Base-by-base conservation (phyloP, 35 echinoderm and acorn worm species). In the Hemicentrotus pulcherrimus region DNA sequence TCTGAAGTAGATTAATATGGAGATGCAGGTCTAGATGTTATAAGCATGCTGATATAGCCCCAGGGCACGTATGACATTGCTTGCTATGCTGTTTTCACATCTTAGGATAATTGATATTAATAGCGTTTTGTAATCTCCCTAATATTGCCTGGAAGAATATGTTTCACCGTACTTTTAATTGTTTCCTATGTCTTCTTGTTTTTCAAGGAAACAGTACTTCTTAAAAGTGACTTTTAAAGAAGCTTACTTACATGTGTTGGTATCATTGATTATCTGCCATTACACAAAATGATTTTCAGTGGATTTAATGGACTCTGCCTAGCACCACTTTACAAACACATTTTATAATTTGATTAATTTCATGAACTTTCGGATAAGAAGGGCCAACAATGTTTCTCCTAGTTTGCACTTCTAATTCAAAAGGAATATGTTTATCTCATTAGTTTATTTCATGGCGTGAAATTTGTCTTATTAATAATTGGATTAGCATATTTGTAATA, bases 91-190 rank as follows among this genome's bases (percentile, higher is more conserved):
- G 65, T 78, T 78, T 78, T 78, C 65, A 22, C 65, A 28, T 78
- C 65, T 6, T 78, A 78, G 19, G 65, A 78, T 78, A 78, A 78
- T 78, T 78, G 65, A 78, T 78, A 78, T 78, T 78, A 78, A 78
- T 78, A 78, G 65, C 65, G 65, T 78, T 78, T 78, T 78, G 65
- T 78, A 78, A 78, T 78, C 65, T 78, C 7, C 65, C 65, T 78
- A 22, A 24, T n/a, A 22, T 78, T 28, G 65, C 65, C 65, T 78
- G 4, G 65, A 78, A 78, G 65, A 78, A 78, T 78, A 78, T 78
- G 65, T 78, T 78, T 78, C 65, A 78, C 28, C 24, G 65, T 78
- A 78, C 65, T 78, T 28, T 78, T 78, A 78, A n/a, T 78, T 78
- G 15, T 78, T 78, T 78, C 19, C 28, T 78, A 28, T 28, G 19